These are phyloP conservation scores for Phenacoccus solenopsis DNA, from an alignment of 1,140 invertebrate genomes.

Conservation along the genomic window DNA sequence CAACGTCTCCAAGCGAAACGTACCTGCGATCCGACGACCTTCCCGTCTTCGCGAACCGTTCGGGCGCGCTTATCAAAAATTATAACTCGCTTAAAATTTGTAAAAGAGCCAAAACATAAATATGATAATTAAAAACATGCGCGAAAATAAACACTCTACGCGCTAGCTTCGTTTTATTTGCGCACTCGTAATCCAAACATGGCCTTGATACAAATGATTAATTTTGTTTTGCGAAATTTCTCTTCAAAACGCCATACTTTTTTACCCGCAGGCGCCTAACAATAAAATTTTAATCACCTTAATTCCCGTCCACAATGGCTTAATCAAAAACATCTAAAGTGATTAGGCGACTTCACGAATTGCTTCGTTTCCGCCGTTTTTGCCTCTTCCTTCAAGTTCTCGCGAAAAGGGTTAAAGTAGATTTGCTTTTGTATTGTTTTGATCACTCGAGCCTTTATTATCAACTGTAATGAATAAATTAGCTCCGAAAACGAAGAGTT, in stretches of 20 bases:
- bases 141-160: conserved; percentile 9
- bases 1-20: no score
- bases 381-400: not conserved
- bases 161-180: not conserved
- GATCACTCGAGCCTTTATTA: not conserved
- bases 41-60: no score
- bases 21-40: no score
- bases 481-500: not conserved
- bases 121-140: conserved; percentile 12
- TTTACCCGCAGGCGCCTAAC: not conserved
- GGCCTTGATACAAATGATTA: not conserved
- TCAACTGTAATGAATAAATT: not conserved
- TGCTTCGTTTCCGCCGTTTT: not conserved
- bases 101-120: not conserved
- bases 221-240: no score
- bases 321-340: not conserved
- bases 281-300: not conserved
- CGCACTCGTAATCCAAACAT: not conserved
- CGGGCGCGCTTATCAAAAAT: not conserved
- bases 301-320: not conserved
- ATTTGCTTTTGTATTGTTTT: not conserved
- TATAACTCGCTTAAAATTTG: not conserved
- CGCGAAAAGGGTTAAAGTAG: no score
- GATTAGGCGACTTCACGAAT: not conserved
- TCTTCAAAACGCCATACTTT: no score